Conservation (phyloP, 2,113 vertebrate species). For the Regulus satrapa region DNA sequence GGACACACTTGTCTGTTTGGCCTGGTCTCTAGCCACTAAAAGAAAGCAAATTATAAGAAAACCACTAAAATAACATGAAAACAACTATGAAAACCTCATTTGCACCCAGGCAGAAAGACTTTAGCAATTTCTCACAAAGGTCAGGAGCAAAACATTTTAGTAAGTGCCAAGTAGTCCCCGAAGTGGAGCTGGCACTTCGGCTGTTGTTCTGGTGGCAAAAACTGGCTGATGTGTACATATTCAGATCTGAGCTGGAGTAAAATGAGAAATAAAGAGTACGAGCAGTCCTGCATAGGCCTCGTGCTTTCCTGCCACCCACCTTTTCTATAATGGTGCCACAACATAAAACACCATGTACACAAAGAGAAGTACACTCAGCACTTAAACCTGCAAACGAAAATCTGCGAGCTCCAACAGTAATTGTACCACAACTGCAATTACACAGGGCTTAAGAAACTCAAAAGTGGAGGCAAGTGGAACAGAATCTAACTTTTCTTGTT, state of each 20-base stretch:
- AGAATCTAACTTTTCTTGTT: background rate
- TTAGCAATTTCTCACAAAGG: background rate
- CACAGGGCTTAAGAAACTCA: background rate
- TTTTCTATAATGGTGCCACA: background rate
- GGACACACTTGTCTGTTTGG: constrained; percentile 98
- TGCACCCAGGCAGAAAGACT: background rate
- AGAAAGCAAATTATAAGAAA: background rate
- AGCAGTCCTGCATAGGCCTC: background rate
- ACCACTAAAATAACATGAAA: background rate
- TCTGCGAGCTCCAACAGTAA: background rate
- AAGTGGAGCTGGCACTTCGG: background rate
- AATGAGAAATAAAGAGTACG: background rate
- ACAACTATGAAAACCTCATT: background rate
- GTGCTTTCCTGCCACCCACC: background rate
- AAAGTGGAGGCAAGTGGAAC: background rate
- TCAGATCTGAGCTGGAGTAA: background rate
- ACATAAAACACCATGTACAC: background rate
- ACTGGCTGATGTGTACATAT: background rate
- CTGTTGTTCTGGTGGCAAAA: background rate
- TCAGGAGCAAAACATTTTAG: background rate
- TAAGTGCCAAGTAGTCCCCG: background rate
- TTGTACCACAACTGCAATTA: background rate
- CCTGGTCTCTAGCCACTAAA: constrained; percentile 95
- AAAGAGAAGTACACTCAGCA: background rate
- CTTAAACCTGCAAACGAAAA: background rate